phyloP scores from a whole-genome alignment of 1,140 invertebrate species.

The Olivierus martensii region DNA sequence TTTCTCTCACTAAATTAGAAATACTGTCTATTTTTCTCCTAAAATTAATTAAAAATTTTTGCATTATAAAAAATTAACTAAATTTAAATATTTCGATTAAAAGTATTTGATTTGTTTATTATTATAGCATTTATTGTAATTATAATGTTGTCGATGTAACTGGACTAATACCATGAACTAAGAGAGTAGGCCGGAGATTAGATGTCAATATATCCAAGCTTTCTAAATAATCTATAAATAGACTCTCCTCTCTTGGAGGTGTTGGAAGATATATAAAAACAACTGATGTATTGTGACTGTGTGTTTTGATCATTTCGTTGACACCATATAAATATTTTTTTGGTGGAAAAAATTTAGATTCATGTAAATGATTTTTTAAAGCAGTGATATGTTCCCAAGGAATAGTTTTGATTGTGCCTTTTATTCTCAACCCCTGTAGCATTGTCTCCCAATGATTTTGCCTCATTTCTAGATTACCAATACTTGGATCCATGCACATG shows the following conservation, averaged over 20 bases:
- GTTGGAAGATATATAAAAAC: conserved; percentile 70
- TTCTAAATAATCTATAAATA: conserved; percentile 43
- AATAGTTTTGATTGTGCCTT: conserved; percentile 39
- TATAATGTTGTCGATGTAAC: conserved; percentile 91
- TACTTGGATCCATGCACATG: conserved; percentile 41
- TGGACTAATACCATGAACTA: conserved; percentile 86
- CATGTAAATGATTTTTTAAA: conserved; percentile 4
- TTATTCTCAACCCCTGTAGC: conserved; percentile 40
- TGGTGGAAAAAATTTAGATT: neutral
- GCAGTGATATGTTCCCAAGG: conserved; percentile 38
- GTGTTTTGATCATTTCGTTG: conserved; percentile 57
- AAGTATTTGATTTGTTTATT: no score
- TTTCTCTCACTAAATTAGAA: no score
- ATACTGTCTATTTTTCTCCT: no score
- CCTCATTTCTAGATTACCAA: conserved; percentile 32
- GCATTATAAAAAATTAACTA: no score
- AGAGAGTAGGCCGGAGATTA: conserved; percentile 74
- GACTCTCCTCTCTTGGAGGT: conserved; percentile 45
- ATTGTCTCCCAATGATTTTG: conserved; percentile 38
- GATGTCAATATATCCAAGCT: conserved; percentile 65
- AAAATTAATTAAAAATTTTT: no score
- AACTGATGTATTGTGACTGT: conserved; percentile 57
- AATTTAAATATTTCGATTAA: no score
- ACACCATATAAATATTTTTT: conserved; percentile 36
- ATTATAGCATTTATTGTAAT: conserved; percentile 12